A percentile compares a stretch with the other conserved stretches of the same genome.
phyloP scores from a whole-genome alignment of 2,113 vertebrate genomes.

The Paramormyrops kingsleyae region DNA sequence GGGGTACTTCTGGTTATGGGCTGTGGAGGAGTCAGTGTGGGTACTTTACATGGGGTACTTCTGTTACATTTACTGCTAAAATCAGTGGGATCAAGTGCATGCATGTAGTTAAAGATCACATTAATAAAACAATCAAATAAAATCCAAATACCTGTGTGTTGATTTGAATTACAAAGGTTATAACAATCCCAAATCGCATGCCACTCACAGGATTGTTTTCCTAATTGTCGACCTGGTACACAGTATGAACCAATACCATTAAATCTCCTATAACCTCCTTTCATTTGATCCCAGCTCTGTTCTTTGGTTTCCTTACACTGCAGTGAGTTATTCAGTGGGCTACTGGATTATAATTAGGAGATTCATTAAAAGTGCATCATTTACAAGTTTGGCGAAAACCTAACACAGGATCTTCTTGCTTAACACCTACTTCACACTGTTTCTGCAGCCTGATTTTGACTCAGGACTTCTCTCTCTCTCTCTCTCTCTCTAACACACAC shows the following conservation, averaged over 20 bases:
- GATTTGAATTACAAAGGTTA: neutral
- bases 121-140: conserved; percentile 12
- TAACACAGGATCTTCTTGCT: neutral
- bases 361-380: neutral
- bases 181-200: neutral
- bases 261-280: neutral
- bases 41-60: neutral
- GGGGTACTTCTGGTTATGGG: neutral
- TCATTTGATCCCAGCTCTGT: neutral
- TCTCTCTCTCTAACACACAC: too few species aligned
- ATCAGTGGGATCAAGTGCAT: neutral
- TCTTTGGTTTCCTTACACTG: neutral
- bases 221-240: neutral
- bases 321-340: neutral
- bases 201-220: neutral
- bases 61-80: neutral
- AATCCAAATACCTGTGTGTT: neutral
- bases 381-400: neutral
- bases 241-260: neutral
- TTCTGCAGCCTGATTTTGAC: neutral
- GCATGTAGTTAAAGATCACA: neutral
- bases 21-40: neutral
- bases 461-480: neutral
- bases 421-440: neutral
- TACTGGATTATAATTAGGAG: neutral